Evolutionary conservation across 2,888 invertebrate genomes (phyloP).

Genomic region (Clistopyga incitator): DNA sequence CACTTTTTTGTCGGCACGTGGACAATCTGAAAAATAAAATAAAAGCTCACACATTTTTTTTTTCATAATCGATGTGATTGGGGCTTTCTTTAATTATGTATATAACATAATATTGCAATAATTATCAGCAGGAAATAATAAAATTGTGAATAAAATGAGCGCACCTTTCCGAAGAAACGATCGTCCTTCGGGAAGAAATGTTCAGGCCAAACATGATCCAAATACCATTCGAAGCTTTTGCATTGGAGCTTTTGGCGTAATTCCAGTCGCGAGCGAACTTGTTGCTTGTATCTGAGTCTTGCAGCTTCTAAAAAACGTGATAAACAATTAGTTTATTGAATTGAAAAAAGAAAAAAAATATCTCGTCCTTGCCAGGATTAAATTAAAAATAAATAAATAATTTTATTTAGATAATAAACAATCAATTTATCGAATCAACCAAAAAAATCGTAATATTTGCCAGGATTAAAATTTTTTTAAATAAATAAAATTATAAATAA

Average conservation of each 20-base stretch:
- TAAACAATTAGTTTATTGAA: conserved; percentile 13
- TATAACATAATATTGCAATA: no score
- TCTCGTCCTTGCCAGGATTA: conserved; percentile 86
- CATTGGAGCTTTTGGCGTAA: conserved; percentile 91
- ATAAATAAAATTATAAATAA: conserved; percentile 46
- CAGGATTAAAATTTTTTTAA: no score
- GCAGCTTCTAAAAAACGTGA: conserved; percentile 85
- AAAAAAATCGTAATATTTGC: no score
- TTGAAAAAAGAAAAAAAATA: conserved; percentile 9
- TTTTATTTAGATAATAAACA: no score
- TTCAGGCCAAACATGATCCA: conserved; percentile 97
- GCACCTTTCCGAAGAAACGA: conserved; percentile 94
- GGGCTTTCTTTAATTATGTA: no score
- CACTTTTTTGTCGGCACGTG: conserved; percentile 86
- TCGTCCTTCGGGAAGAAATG: conserved; percentile 96
- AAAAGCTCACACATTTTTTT: no score
- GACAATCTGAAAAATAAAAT: conserved; percentile 84
- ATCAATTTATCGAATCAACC: no score
- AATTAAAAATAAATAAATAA: conserved; percentile 96
- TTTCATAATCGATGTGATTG: no score
- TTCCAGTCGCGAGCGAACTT: conserved; percentile 87
- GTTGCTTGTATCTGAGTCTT: conserved; percentile 87
- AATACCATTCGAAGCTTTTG: conserved; percentile 96
- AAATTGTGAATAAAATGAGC: not conserved
- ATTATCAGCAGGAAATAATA: not conserved